Conservation (phyloP, 2,797 vertebrate species). For the Chelonia mydas region DNA sequence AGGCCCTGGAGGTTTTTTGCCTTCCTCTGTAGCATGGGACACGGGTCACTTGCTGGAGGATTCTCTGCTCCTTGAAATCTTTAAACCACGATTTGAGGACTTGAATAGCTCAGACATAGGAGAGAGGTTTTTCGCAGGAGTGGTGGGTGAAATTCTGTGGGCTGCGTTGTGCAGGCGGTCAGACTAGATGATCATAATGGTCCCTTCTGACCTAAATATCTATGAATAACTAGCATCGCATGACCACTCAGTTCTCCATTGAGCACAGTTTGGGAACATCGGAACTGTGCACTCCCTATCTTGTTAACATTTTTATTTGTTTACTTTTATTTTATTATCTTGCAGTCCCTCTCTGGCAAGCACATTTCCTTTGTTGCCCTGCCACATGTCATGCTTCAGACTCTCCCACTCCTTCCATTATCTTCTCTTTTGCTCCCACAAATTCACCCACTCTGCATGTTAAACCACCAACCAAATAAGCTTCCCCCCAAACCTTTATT, state of each 20-base stretch:
- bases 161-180: too few species aligned
- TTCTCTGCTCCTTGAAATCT: too few species aligned
- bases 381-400: background rate
- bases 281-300: background rate
- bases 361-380: background rate
- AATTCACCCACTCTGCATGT: fast-evolving
- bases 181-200: too few species aligned
- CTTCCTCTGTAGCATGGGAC: too few species aligned
- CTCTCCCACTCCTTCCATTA: background rate
- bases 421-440: background rate
- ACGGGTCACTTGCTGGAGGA: too few species aligned
- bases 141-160: too few species aligned
- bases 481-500: background rate
- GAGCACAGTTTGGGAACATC: background rate
- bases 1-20: too few species aligned
- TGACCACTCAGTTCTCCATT: background rate
- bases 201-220: too few species aligned
- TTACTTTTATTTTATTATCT: background rate
- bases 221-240: background rate
- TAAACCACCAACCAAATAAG: background rate
- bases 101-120: too few species aligned
- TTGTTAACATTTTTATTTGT: background rate
- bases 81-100: too few species aligned
- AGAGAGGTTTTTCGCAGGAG: too few species aligned
- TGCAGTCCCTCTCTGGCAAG: background rate